Percentiles rank a stretch among this genome's conserved stretches.
These are phyloP conservation scores for Boleophthalmus pectinirostris DNA, from an alignment of 2,113 vertebrate species.

Conservation along the genomic window DNA sequence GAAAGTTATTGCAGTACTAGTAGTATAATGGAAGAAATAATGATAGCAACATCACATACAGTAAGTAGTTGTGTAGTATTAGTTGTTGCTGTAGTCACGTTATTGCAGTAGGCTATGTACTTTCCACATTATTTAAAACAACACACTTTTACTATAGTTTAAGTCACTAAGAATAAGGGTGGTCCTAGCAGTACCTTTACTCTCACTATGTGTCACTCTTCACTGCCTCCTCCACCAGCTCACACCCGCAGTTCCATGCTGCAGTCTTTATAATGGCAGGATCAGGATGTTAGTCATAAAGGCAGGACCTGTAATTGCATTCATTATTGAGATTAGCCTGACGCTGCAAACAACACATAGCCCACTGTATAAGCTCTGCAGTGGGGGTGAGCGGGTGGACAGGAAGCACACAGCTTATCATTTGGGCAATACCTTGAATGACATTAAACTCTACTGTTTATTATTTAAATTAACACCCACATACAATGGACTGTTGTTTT, in stretches of 20 bases:
- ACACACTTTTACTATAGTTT: neutral
- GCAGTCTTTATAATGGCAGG: slow-evolving; percentile 44
- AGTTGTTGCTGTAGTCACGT: no score
- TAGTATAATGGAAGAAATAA: no score
- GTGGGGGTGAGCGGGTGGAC: slow-evolving; percentile 30
- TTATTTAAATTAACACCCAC: slow-evolving; percentile 36
- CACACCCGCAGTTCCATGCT: slow-evolving; percentile 22
- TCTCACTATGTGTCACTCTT: slow-evolving; percentile 12
- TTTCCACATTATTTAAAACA: no score
- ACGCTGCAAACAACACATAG: slow-evolving; percentile 52
- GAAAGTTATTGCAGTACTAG: neutral
- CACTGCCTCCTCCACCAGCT: slow-evolving; percentile 10
- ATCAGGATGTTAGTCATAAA: slow-evolving; percentile 67
- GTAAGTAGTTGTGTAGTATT: no score
- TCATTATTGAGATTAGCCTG: slow-evolving; percentile 65
- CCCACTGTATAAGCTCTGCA: slow-evolving; percentile 30
- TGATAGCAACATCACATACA: no score
- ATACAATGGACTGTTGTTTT: slow-evolving; percentile 14
- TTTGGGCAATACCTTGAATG: slow-evolving; percentile 23
- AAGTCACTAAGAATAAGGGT: no score
- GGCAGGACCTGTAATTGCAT: slow-evolving; percentile 61
- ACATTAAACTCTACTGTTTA: slow-evolving; percentile 26
- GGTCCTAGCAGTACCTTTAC: neutral
- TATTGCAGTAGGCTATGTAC: no score
- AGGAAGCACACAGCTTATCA: slow-evolving; percentile 38